Evolutionary conservation across 92 coral and sea anemone genomes (phyloP).

Genomic region (Parazoanthus darwini): DNA sequence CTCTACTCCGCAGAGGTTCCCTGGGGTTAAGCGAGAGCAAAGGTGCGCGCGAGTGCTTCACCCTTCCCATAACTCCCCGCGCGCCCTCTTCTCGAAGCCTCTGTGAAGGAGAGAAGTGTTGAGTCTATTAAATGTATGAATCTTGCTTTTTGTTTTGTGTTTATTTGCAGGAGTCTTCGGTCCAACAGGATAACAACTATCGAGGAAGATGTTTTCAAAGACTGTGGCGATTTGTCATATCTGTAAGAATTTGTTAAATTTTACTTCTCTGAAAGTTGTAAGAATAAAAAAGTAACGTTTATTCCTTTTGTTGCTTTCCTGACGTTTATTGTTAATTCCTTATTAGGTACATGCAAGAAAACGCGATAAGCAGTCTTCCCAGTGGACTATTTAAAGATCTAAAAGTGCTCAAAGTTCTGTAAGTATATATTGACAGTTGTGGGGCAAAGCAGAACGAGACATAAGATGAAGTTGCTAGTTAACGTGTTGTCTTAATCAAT

Average conservation of each 20-base stretch:
- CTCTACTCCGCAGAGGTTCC: no score
- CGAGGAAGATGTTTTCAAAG: conserved; percentile 11
- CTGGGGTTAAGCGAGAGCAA: no score
- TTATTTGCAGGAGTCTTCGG: conserved; percentile 27
- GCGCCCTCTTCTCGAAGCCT: no score
- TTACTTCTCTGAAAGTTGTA: background rate
- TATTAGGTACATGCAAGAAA: conserved; percentile 11
- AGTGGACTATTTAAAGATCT: background rate
- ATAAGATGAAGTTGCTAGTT: no score
- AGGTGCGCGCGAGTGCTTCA: no score
- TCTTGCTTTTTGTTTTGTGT: background rate
- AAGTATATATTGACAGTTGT: background rate
- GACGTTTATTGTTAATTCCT: background rate
- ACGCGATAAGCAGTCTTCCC: background rate
- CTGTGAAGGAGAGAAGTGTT: no score
- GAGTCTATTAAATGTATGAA: background rate
- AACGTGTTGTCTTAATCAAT: background rate
- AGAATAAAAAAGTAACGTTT: background rate
- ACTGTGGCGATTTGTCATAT: background rate
- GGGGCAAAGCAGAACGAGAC: background rate
- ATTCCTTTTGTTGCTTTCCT: background rate
- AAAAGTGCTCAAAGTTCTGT: conserved; percentile 5
- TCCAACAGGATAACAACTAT: conserved; percentile 6
- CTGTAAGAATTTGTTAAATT: background rate
- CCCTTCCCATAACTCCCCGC: no score